Evolutionary conservation across 2,113 vertebrate genomes (phyloP).

Genomic region (Agelaius phoeniceus): DNA sequence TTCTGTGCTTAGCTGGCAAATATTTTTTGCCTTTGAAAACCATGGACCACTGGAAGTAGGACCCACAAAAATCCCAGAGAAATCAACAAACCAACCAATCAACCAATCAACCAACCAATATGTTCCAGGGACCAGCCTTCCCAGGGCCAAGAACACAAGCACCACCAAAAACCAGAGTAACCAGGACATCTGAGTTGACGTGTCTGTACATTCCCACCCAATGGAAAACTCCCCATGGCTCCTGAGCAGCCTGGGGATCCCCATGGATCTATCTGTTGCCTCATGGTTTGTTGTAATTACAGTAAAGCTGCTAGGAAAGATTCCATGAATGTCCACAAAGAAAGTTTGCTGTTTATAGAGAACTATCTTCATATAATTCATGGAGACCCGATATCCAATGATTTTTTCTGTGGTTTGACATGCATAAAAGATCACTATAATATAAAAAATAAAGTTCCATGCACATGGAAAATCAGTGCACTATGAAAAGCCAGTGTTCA

Average conservation of each 20-base stretch:
- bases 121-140: not conserved
- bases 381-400: not conserved
- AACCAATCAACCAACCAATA: not conserved
- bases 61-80: not conserved
- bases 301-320: not conserved
- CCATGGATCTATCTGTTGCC: not conserved
- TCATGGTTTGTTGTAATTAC: not conserved
- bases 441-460: not conserved
- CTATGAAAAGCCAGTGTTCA: not conserved
- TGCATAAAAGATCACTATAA: not conserved
- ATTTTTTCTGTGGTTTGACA: not conserved
- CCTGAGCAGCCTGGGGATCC: not conserved
- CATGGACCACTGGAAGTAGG: not conserved
- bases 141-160: not conserved
- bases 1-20: not conserved
- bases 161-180: not conserved
- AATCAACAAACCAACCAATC: not conserved
- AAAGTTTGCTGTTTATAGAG: not conserved
- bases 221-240: not conserved
- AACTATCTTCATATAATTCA: not conserved
- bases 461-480: rapidly evolving
- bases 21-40: not conserved
- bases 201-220: not conserved
- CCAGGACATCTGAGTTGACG: not conserved
- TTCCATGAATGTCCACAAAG: not conserved